These are phyloP conservation scores for Diplolepis rosae DNA, from an alignment of 2,888 invertebrate genomes.

Conservation along the genomic window DNA sequence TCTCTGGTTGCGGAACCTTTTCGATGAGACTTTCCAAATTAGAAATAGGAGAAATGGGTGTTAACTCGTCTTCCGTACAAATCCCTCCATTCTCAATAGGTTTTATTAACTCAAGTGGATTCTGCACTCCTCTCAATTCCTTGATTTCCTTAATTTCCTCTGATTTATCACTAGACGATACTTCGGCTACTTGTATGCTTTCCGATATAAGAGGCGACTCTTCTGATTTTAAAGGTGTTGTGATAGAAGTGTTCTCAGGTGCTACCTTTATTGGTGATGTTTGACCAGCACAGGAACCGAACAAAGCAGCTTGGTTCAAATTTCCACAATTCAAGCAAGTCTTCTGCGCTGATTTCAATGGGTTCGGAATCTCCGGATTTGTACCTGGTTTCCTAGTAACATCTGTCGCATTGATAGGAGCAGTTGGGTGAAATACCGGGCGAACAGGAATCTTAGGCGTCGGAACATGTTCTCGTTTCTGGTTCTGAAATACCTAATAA, in stretches of 20 bases:
- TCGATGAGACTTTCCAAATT: constrained; percentile 12
- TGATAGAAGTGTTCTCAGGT: constrained; percentile 16
- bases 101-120: neutral
- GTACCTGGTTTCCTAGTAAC: constrained; percentile 19
- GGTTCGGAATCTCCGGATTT: constrained; percentile 36
- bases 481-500: constrained; percentile 61
- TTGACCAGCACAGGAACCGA: neutral
- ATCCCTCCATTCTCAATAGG: neutral
- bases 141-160: constrained; percentile 31
- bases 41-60: neutral
- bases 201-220: constrained; percentile 39
- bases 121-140: neutral
- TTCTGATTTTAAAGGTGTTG: neutral
- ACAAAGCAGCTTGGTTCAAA: neutral
- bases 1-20: neutral
- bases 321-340: constrained; percentile 16
- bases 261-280: constrained; percentile 20
- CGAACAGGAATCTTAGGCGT: constrained; percentile 40
- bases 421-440: neutral
- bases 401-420: constrained; percentile 18
- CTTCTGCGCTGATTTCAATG: neutral
- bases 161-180: constrained; percentile 62
- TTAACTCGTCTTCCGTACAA: neutral
- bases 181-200: constrained; percentile 65
- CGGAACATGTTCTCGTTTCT: constrained; percentile 58